phyloP scores from a whole-genome alignment of 2,888 invertebrate genomes.

The Osedax fenrisi region DNA sequence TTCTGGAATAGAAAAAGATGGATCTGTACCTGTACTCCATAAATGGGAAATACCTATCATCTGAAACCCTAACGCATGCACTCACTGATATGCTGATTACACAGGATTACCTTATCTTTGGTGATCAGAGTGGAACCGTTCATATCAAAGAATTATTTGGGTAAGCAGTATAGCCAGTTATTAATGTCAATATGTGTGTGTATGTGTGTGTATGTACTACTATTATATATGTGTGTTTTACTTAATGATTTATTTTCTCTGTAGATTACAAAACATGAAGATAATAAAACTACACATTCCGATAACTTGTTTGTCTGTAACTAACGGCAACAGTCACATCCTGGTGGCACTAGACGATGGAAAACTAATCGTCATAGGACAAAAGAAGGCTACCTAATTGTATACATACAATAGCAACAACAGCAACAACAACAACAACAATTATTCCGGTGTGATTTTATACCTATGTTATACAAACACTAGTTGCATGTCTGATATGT shows the following conservation, averaged over 20 bases:
- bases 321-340: slow-evolving; percentile 53
- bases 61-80: slow-evolving; percentile 38
- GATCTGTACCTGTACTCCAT: slow-evolving; percentile 47
- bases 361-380: slow-evolving; percentile 49
- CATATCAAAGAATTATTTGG: slow-evolving; percentile 46
- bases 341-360: slow-evolving; percentile 57
- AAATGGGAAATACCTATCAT: slow-evolving; percentile 47
- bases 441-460: too few relatives aligned
- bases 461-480: too few relatives aligned
- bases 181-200: too few relatives aligned
- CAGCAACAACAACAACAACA: too few relatives aligned
- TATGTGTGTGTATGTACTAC: too few relatives aligned
- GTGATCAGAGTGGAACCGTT: slow-evolving; percentile 43
- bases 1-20: too few relatives aligned
- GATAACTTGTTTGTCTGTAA: slow-evolving; percentile 43
- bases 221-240: too few relatives aligned
- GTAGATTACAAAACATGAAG: slow-evolving; percentile 41
- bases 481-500: too few relatives aligned
- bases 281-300: slow-evolving; percentile 43
- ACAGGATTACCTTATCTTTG: slow-evolving; percentile 46
- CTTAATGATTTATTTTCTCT: too few relatives aligned
- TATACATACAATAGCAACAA: neutral
- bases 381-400: slow-evolving; percentile 35
- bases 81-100: slow-evolving; percentile 45
- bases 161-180: too few relatives aligned